A percentile compares a stretch with the other conserved stretches of the same genome.
Conservation (phyloP, 2,113 vertebrate species). For the Plotosus lineatus region DNA sequence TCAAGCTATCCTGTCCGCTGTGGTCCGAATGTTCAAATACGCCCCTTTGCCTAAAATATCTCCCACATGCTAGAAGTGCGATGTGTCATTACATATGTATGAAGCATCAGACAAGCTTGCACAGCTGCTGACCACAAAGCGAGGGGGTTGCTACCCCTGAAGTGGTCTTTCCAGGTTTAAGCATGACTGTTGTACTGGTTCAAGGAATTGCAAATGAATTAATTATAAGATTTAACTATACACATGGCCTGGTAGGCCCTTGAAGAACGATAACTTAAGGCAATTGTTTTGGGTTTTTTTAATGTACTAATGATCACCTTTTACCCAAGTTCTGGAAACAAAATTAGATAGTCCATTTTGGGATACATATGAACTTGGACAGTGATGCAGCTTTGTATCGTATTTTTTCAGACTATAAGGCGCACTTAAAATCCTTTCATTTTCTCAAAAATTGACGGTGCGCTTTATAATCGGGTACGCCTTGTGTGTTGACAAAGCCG, state of each 20-base stretch:
- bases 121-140: neutral
- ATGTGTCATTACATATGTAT: neutral
- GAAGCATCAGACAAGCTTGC: neutral
- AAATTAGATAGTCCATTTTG: too few relatives aligned
- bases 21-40: conserved; percentile 1
- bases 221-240: too few relatives aligned
- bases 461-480: too few relatives aligned
- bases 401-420: too few relatives aligned
- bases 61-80: neutral
- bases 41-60: conserved; percentile 21
- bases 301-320: neutral
- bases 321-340: neutral
- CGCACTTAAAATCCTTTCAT: too few relatives aligned
- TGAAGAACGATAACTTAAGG: neutral
- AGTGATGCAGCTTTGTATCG: too few relatives aligned
- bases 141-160: conserved; percentile 1
- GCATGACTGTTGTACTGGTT: neutral
- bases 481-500: too few relatives aligned
- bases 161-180: neutral
- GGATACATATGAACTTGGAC: too few relatives aligned
- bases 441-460: too few relatives aligned
- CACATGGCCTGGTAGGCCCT: too few relatives aligned
- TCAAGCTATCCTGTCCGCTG: neutral
- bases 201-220: neutral
- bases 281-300: neutral